A percentile compares a stretch with the other conserved stretches of the same genome.
These are phyloP conservation scores for Cacatua alba DNA, from an alignment of 2,113 vertebrate species.

Conservation along the genomic window DNA sequence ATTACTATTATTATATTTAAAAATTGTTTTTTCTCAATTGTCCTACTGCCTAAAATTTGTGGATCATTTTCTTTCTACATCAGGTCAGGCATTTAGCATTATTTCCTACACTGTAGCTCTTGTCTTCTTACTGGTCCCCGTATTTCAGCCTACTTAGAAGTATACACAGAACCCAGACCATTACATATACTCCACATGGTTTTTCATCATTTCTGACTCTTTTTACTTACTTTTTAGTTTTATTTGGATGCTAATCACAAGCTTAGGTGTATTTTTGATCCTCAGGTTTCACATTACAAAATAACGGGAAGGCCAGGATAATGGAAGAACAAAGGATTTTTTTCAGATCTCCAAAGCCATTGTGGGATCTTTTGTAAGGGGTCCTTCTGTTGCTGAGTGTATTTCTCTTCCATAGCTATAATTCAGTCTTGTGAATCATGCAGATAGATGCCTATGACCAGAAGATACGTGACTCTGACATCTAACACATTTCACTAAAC, in stretches of 20 bases:
- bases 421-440: background rate
- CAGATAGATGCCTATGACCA: conserved; percentile 23
- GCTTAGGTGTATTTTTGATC: background rate
- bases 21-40: background rate
- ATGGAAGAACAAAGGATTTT: background rate
- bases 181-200: background rate
- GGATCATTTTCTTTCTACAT: background rate
- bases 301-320: background rate
- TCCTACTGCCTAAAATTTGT: background rate
- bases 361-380: background rate
- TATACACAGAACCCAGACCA: background rate
- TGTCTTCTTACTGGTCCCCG: background rate
- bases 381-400: background rate
- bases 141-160: background rate
- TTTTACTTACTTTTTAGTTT: background rate
- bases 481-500: background rate
- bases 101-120: background rate
- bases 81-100: background rate
- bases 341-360: background rate
- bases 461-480: background rate
- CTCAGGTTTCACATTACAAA: background rate
- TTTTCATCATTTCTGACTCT: background rate
- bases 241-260: background rate
- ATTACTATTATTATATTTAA: background rate
- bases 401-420: background rate